A percentile compares a stretch with the other conserved stretches of the same genome.
phyloP scores from a whole-genome alignment of 92 coral and sea anemone genomes.

The Paragorgia papillata region DNA sequence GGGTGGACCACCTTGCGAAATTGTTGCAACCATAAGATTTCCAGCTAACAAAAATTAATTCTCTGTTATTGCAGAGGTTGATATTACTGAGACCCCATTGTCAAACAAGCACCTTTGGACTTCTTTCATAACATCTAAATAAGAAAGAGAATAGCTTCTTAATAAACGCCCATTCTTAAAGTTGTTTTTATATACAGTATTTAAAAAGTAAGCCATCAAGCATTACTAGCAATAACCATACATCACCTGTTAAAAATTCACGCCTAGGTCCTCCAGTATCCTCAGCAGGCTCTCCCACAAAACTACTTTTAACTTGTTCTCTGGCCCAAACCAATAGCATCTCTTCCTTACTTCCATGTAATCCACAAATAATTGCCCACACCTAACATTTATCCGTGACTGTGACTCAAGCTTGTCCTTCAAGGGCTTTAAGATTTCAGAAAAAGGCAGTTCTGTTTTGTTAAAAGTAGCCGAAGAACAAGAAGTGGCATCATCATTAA shows the following conservation, averaged over 20 bases:
- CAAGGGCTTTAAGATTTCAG: constrained; percentile 45
- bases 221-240: too few relatives aligned
- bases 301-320: constrained; percentile 49
- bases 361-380: constrained; percentile 52
- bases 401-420: constrained; percentile 41
- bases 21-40: constrained; percentile 61
- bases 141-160: constrained; percentile 1
- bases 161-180: neutral
- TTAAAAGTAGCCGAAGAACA: neutral
- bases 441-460: neutral
- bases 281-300: constrained; percentile 64
- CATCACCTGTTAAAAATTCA: constrained; percentile 54
- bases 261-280: constrained; percentile 62
- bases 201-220: too few relatives aligned
- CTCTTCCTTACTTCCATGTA: constrained; percentile 53
- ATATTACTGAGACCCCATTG: constrained; percentile 43
- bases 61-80: constrained; percentile 60
- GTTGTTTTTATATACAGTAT: neutral
- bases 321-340: constrained; percentile 45
- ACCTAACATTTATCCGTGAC: constrained; percentile 47
- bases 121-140: constrained; percentile 51
- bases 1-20: constrained; percentile 58
- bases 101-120: constrained; percentile 47
- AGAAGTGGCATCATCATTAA: neutral
- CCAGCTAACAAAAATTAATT: constrained; percentile 55